Conservation (phyloP, 1,140 invertebrate species). For the Argopecten irradians region DNA sequence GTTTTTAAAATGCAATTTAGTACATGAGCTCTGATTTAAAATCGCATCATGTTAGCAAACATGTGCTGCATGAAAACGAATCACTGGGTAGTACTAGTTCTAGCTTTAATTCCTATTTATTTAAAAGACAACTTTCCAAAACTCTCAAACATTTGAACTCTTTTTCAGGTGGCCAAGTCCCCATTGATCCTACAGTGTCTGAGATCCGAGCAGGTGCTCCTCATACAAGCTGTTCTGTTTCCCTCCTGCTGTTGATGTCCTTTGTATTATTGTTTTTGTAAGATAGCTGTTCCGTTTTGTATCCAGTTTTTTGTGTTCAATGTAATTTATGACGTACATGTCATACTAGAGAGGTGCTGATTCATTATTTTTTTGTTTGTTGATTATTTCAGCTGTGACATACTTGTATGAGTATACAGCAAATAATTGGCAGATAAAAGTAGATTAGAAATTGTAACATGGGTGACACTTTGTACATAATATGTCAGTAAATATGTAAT, state of each 20-base stretch:
- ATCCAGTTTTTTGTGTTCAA: not conserved
- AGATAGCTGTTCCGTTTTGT: not conserved
- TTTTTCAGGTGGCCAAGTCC: constrained; percentile 36
- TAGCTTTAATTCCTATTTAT: not conserved
- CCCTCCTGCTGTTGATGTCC: not conserved
- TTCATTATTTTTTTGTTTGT: not conserved
- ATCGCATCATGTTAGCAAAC: too few relatives aligned
- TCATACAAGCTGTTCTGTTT: not conserved
- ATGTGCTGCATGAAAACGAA: too few relatives aligned
- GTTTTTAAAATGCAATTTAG: too few relatives aligned
- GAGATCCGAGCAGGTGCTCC: constrained; percentile 35
- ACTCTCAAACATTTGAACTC: too few relatives aligned
- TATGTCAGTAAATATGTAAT: too few relatives aligned
- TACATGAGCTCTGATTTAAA: too few relatives aligned
- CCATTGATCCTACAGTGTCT: constrained; percentile 37
- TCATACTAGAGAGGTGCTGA: not conserved
- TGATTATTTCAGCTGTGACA: too few relatives aligned
- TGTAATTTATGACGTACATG: not conserved
- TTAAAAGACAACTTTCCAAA: not conserved
- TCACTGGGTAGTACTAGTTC: too few relatives aligned
- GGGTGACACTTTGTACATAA: too few relatives aligned
- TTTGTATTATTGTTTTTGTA: not conserved
- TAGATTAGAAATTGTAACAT: too few relatives aligned
- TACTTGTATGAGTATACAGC: not conserved
- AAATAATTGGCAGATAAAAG: not conserved